Base-by-base conservation (phyloP, 1,140 invertebrate genomes). In the Copidosoma floridanum region DNA sequence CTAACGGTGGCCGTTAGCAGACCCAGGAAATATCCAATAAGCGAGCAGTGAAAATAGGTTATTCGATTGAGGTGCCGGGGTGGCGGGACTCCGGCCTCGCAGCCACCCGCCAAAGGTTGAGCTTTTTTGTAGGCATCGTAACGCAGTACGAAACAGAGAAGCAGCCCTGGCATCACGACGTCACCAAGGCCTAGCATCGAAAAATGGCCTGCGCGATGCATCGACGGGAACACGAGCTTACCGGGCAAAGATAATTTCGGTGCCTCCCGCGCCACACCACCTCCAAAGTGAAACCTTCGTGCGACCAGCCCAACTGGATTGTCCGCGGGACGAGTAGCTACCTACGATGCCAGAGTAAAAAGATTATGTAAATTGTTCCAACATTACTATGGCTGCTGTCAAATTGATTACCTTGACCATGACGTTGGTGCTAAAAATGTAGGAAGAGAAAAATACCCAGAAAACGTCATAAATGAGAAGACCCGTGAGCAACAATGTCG, bases 401-500 rank as follows among this genome's bases (percentile, higher is more conserved):
- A n/a, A n/a, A n/a, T n/a, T n/a, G n/a, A n/a, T 85, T 66, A 93
- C 92, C 83, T 97, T 97, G 56, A 98, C 95, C 96, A 98, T 98
- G 54, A 98, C 94, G 75, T 98, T 98, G 71, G 95, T 94, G 81
- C 93, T 98, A 83, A 98, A 98, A 73, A 98, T 95, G 74, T 97
- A 98, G 0, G 94, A 96, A 5, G 95, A 97, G 83, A 98, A 98
- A 81, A 98, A 98, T 21, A 98, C 95, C 95, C 95, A 98, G 82
- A 98, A 97, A 27, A 98, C 95, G 81, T 98, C 95, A 76, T 98
- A 98, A 44, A 98, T 90, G 41, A 98, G 87, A 66, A 98, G 84
- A 27, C 95, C 95, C 43, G 95, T 95, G 64, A 98, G 85, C 54
- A 98, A 84, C 62, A 98, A 81, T 16, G 95, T 98, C 21, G 95